Evolutionary conservation across 2,113 vertebrate species (phyloP).

Genomic region (Puntigrus tetrazona): DNA sequence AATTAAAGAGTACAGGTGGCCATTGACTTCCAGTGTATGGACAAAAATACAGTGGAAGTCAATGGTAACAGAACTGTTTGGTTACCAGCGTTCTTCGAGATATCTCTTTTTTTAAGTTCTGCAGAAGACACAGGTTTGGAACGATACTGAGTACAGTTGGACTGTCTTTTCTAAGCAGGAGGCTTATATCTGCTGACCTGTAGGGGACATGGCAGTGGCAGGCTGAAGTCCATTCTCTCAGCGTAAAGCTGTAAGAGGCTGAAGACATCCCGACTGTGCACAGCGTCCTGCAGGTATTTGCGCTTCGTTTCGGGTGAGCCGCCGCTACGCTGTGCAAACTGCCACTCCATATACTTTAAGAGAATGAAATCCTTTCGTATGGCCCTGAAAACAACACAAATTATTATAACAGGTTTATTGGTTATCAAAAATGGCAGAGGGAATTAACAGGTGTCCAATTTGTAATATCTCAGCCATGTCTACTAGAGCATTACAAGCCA

Average conservation of each 20-base stretch:
- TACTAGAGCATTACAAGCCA: background rate
- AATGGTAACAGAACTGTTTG: no score
- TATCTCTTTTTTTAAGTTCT: no score
- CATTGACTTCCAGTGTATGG: no score
- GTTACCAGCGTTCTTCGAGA: no score
- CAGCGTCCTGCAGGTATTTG: slow-evolving; percentile 62
- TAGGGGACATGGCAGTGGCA: slow-evolving; percentile 63
- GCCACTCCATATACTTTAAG: slow-evolving; percentile 73
- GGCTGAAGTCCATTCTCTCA: slow-evolving; percentile 68
- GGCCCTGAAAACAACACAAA: slow-evolving; percentile 57
- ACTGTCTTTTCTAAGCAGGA: no score
- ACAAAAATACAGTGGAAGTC: no score
- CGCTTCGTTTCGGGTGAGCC: slow-evolving; percentile 51
- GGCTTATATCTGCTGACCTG: slow-evolving; percentile 60
- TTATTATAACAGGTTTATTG: background rate
- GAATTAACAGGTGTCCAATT: background rate
- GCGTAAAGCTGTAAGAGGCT: slow-evolving; percentile 72
- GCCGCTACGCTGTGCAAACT: slow-evolving; percentile 64
- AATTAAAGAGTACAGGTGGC: no score
- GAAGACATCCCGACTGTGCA: slow-evolving; percentile 68
- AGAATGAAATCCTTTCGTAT: slow-evolving; percentile 73
- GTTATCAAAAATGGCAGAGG: background rate
- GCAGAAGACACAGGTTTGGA: no score
- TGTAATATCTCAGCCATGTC: background rate
- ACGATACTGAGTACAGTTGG: no score